These are phyloP conservation scores for Lampropteryx suffumata DNA, from an alignment of 2,888 invertebrate genomes.

Conservation along the genomic window DNA sequence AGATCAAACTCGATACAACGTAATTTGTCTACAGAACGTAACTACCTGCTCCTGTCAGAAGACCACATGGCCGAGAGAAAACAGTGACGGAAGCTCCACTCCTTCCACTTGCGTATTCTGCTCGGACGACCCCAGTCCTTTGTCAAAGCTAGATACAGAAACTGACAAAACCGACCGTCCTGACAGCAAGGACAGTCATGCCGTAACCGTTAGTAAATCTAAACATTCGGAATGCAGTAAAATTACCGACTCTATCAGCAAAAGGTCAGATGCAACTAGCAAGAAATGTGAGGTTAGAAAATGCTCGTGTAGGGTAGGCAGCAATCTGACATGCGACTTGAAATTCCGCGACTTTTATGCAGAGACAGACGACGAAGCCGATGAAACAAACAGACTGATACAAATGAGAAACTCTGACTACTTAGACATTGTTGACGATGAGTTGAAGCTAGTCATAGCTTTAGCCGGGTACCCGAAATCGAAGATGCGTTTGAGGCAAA, in stretches of 20 bases:
- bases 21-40: slow-evolving; percentile 69
- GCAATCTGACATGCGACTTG: slow-evolving; percentile 54
- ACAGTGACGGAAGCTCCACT: slow-evolving; percentile 59
- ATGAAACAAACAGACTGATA: slow-evolving; percentile 66
- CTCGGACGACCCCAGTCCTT: slow-evolving; percentile 50
- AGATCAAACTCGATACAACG: slow-evolving; percentile 41
- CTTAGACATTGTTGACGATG: slow-evolving; percentile 63
- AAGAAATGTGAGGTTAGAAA: slow-evolving; percentile 45
- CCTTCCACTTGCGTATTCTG: slow-evolving; percentile 69
- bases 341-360: slow-evolving; percentile 62
- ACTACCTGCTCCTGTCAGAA: slow-evolving; percentile 59
- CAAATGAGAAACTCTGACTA: slow-evolving; percentile 65
- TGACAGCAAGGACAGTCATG: slow-evolving; percentile 42
- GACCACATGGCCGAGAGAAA: slow-evolving; percentile 49
- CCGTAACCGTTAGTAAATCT: slow-evolving; percentile 43
- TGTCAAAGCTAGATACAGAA: slow-evolving; percentile 41
- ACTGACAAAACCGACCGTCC: slow-evolving; percentile 16
- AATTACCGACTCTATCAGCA: slow-evolving; percentile 43
- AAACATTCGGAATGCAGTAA: slow-evolving; percentile 52
- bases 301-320: slow-evolving; percentile 39
- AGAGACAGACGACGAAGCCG: slow-evolving; percentile 58
- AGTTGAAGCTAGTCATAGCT: slow-evolving; percentile 63
- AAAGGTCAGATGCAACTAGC: slow-evolving; percentile 51
- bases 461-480: slow-evolving; percentile 68
- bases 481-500: slow-evolving; percentile 64